A percentile compares a stretch with the other conserved stretches of the same genome.
Conservation (phyloP, 92 coral and sea anemone species). For the Porites lobata region DNA sequence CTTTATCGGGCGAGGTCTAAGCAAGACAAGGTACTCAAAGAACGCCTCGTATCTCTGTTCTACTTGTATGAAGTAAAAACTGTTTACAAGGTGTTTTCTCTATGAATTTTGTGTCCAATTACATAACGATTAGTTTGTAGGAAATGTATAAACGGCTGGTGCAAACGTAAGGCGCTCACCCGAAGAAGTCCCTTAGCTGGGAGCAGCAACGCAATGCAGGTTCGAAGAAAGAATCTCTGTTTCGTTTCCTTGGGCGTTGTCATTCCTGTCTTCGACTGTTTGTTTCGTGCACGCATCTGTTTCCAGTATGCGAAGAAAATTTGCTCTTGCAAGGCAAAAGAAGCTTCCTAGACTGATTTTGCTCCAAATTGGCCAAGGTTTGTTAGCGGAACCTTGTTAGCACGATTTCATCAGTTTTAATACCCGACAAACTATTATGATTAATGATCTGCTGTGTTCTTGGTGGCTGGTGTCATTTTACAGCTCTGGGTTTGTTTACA, state of each 20-base stretch:
- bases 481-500: not conserved
- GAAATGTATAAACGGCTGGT: not conserved
- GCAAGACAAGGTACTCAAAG: not conserved
- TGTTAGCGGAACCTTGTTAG: conserved; percentile 42
- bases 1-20: not conserved
- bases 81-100: not conserved
- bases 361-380: conserved; percentile 1
- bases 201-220: conserved; percentile 14
- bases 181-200: not conserved
- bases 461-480: conserved; percentile 42
- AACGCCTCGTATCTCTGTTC: not conserved
- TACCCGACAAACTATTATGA: conserved; percentile 50
- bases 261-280: conserved; percentile 40
- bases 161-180: conserved; percentile 33
- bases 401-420: conserved; percentile 53
- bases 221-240: conserved; percentile 41
- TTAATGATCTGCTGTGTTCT: conserved; percentile 55
- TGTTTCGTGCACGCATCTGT: conserved; percentile 36
- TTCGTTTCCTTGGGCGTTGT: conserved; percentile 41
- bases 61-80: not conserved
- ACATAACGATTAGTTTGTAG: not conserved
- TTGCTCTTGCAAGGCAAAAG: not conserved
- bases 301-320: conserved; percentile 13
- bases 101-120: not conserved
- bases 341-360: conserved; percentile 5